Evolutionary conservation across 2,113 vertebrate species (phyloP).

Genomic region (Alectura lathami): DNA sequence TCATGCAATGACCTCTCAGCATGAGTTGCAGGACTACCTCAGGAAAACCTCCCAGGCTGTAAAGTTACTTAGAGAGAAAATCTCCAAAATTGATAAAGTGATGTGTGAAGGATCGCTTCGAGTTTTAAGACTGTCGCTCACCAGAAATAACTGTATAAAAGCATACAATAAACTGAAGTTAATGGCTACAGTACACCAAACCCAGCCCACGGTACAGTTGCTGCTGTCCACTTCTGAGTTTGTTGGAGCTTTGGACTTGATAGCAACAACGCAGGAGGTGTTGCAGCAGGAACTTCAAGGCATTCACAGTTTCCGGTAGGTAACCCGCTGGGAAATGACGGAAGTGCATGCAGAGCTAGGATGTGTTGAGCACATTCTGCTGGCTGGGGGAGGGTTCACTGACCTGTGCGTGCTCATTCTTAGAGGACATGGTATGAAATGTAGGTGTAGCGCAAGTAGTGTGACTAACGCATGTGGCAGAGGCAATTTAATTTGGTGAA

Average conservation of each 20-base stretch:
- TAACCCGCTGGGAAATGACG: not conserved
- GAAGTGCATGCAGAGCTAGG: not conserved
- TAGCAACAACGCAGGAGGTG: conserved; percentile 96
- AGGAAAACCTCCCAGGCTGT: conserved; percentile 91
- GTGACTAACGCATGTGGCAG: not conserved
- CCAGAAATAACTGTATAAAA: conserved; percentile 90
- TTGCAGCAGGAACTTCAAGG: conserved; percentile 98
- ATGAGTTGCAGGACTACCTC: conserved; percentile 97
- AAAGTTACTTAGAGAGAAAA: conserved; percentile 88
- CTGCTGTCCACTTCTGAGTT: conserved; percentile 95
- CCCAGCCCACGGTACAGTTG: conserved; percentile 98
- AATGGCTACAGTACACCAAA: conserved; percentile 98
- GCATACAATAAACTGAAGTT: conserved; percentile 94
- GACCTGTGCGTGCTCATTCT: not conserved
- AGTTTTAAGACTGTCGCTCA: conserved; percentile 86
- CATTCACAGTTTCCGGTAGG: conserved; percentile 94
- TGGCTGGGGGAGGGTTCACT: not conserved
- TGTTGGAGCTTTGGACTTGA: conserved; percentile 96
- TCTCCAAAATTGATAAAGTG: conserved; percentile 88
- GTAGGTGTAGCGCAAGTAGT: not conserved
- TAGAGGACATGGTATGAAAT: not conserved
- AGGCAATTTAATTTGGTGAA: not conserved
- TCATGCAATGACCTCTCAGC: conserved; percentile 98
- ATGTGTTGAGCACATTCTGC: not conserved
- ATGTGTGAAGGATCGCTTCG: conserved; percentile 92